phyloP scores from a whole-genome alignment of 2,113 vertebrate genomes.

The Tursiops truncatus region DNA sequence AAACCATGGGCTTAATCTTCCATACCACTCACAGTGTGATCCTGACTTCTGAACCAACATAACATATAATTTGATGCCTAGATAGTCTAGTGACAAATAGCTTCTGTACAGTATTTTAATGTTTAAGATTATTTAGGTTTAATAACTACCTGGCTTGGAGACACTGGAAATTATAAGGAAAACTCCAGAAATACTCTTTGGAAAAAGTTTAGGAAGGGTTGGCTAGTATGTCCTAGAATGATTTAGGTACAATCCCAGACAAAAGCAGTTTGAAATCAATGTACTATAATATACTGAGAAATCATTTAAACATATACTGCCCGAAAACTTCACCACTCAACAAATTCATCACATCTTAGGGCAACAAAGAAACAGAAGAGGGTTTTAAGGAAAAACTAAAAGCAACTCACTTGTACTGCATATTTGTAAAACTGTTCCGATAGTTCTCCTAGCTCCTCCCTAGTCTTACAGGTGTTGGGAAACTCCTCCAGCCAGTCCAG shows the following conservation, averaged over 20 bases:
- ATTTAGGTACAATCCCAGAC: not conserved
- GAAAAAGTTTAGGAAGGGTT: not conserved
- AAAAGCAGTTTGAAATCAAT: not conserved
- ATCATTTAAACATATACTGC: not conserved
- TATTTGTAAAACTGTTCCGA: slow-evolving; percentile 94
- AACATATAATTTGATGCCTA: not conserved
- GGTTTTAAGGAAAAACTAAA: not conserved
- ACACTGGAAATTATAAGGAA: not conserved
- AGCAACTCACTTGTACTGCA: slow-evolving; percentile 89
- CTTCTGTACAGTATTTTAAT: not conserved
- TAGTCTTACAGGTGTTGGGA: slow-evolving; percentile 80
- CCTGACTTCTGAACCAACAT: not conserved
- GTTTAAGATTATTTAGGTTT: not conserved
- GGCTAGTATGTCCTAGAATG: not conserved
- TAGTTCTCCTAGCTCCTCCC: slow-evolving; percentile 90
- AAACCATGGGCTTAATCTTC: not conserved
- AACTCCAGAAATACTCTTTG: not conserved
- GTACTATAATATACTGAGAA: not conserved
- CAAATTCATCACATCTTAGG: not conserved
- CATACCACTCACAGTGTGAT: not conserved
- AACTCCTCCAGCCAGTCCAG: slow-evolving; percentile 94
- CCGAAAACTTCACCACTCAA: not conserved
- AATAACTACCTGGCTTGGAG: not conserved
- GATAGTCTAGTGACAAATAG: not conserved
- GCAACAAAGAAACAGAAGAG: not conserved